phyloP scores from a whole-genome alignment of 2,797 vertebrate species.

The Parotocinclus haroldoi region DNA sequence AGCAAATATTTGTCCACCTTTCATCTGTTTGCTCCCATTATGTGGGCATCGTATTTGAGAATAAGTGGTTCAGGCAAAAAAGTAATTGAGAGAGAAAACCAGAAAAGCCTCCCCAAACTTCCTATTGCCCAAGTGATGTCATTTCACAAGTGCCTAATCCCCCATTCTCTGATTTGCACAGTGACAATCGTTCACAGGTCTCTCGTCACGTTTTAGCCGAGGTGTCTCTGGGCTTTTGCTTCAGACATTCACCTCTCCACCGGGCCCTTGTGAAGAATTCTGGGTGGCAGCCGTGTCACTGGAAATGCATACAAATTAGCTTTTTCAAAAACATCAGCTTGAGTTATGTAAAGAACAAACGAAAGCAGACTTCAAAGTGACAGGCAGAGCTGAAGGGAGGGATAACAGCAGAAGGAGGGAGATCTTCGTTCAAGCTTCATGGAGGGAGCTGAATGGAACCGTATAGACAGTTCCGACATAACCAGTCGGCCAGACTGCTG shows the following conservation, averaged over 20 bases:
- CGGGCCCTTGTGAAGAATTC: slow-evolving; percentile 67
- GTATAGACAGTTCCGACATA: slow-evolving; percentile 31
- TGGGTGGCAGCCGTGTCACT: slow-evolving; percentile 75
- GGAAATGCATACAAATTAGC: slow-evolving; percentile 82
- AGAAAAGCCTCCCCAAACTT: slow-evolving; percentile 47
- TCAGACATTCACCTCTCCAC: slow-evolving; percentile 63
- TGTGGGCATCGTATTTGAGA: slow-evolving; percentile 29
- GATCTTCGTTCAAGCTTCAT: slow-evolving; percentile 30
- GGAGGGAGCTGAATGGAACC: slow-evolving; percentile 22
- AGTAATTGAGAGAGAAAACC: slow-evolving; percentile 57
- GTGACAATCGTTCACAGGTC: slow-evolving; percentile 66
- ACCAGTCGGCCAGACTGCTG: slow-evolving; percentile 49
- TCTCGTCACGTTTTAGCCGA: slow-evolving; percentile 59
- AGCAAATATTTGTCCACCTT: slow-evolving; percentile 42
- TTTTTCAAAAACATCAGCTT: slow-evolving; percentile 70
- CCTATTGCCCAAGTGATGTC: slow-evolving; percentile 57
- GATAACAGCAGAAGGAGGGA: slow-evolving; percentile 26
- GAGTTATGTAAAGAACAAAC: slow-evolving; percentile 86
- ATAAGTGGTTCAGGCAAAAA: slow-evolving; percentile 42
- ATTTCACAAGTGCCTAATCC: slow-evolving; percentile 51
- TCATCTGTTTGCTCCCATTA: slow-evolving; percentile 29
- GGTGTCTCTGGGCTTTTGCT: slow-evolving; percentile 47
- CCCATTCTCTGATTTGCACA: slow-evolving; percentile 65
- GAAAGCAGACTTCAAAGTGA: slow-evolving; percentile 79
- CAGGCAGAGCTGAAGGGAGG: slow-evolving; percentile 29